Base-by-base conservation (phyloP, 2,797 vertebrate genomes). In the Syndactyla subalaris region DNA sequence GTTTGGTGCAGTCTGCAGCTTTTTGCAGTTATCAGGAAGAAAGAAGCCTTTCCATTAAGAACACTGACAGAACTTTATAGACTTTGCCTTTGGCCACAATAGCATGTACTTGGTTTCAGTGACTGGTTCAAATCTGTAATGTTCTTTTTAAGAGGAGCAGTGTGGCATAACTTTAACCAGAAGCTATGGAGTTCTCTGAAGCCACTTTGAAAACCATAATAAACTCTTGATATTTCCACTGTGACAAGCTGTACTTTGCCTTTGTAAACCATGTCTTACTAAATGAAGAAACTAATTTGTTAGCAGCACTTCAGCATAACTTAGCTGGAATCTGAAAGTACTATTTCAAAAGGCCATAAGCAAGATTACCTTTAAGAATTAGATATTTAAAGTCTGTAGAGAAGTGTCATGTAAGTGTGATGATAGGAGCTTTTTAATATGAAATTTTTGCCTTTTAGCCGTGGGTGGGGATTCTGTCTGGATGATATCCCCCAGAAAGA, bases 381-480 rank as follows among this genome's bases (percentile, higher is more conserved):
- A 88, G 20, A 39, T 85, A 49, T 6, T 43, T 14, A 6, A 78
- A n/a, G 4, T 73, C 23, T 41, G 3, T 54, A 17, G 4, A 39
- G 15, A 61, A 85, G 4, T 6, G 1, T 79, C 12, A 22, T 54
- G 41, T 65, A 82, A 18, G 2, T 36, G 6, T 67, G 17, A 2
- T 41, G 43, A 6, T 22, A 39, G 22, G 4, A 6, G 3, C 20
- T 9, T n/a, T 85, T 32, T 73, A 59, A 89, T 92, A 71, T 7
- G 85, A 34, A 88, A 3, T 83, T 94, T 76, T 90, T 94, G 24
- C 78, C 79, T 93, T 95, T 77, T 62, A 99, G 99, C 95, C 99
- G 99, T 4, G 99, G 99, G 5, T 99, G 99, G 99, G 99, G 99
- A n/a, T 99, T 98, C 95, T 99, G 99, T 96, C 98, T 99, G 75